Evolutionary conservation across 37 sponge, comb jelly and placozoan genomes (phyloP).

Genomic region (Beroe forskalii): DNA sequence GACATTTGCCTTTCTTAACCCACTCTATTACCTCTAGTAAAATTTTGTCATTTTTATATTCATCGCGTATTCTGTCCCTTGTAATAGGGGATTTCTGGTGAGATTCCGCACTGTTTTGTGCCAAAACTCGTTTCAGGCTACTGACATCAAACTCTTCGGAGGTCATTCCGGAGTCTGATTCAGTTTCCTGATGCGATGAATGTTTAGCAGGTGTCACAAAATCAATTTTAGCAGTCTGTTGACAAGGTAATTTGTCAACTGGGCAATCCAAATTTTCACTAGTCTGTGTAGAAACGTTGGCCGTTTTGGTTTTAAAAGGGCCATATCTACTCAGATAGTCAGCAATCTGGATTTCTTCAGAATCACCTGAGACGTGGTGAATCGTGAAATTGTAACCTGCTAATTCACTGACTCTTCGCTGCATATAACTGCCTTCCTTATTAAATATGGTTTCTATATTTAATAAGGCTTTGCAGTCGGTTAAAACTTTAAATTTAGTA

Average conservation of each 20-base stretch:
- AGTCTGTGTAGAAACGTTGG: neutral
- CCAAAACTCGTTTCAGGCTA: neutral
- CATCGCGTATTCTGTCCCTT: neutral
- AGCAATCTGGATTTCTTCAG: slow-evolving; percentile 13
- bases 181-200: neutral
- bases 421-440: slow-evolving; percentile 38
- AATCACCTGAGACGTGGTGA: neutral
- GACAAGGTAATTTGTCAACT: neutral
- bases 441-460: slow-evolving; percentile 11
- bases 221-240: neutral
- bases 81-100: slow-evolving; percentile 12
- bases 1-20: neutral
- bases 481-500: slow-evolving; percentile 8
- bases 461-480: slow-evolving; percentile 36
- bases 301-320: neutral
- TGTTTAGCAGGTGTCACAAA: neutral
- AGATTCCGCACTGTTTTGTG: neutral
- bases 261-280: neutral
- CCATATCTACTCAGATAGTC: slow-evolving; percentile 20
- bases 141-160: neutral
- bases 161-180: neutral
- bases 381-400: slow-evolving; percentile 1
- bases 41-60: slow-evolving; percentile 30
- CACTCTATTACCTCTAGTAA: slow-evolving; percentile 8
- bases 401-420: neutral